Evolutionary conservation across 1,140 invertebrate species (phyloP).

Genomic region (Micrasema longulum): DNA sequence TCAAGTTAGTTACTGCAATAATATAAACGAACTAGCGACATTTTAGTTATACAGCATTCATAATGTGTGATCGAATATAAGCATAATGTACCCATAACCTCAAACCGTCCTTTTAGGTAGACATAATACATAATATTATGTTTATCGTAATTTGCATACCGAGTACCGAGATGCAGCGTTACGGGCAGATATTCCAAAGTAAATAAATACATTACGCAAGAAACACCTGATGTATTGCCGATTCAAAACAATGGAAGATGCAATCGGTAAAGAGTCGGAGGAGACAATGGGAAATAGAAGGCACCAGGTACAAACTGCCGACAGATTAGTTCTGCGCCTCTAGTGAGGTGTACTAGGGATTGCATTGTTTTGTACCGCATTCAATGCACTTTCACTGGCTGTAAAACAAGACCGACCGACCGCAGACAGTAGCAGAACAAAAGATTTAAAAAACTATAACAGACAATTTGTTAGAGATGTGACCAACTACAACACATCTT

Average conservation of each 20-base stretch:
- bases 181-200: slow-evolving; percentile 9
- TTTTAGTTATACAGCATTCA: too few species aligned
- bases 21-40: too few species aligned
- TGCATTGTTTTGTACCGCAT: slow-evolving; percentile 6
- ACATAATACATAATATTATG: slow-evolving; percentile 5
- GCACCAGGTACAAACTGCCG: slow-evolving; percentile 6
- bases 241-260: slow-evolving; percentile 21
- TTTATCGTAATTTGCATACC: not conserved
- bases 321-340: not conserved
- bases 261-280: not conserved
- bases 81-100: slow-evolving; percentile 14
- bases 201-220: slow-evolving; percentile 6
- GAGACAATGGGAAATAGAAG: not conserved
- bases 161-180: slow-evolving; percentile 3
- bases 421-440: slow-evolving; percentile 24
- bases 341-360: not conserved
- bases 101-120: slow-evolving; percentile 8
- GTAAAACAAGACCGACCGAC: not conserved
- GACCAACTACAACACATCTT: too few species aligned
- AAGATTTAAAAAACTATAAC: slow-evolving; percentile 3
- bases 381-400: slow-evolving; percentile 26
- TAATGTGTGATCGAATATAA: too few species aligned
- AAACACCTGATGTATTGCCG: slow-evolving; percentile 28
- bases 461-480: not conserved
- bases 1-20: too few species aligned